Evolutionary conservation across 2,888 invertebrate genomes (phyloP), one percentile per base, ranked within the genome.

Genomic region (Drosophila mercatorum): DNA sequence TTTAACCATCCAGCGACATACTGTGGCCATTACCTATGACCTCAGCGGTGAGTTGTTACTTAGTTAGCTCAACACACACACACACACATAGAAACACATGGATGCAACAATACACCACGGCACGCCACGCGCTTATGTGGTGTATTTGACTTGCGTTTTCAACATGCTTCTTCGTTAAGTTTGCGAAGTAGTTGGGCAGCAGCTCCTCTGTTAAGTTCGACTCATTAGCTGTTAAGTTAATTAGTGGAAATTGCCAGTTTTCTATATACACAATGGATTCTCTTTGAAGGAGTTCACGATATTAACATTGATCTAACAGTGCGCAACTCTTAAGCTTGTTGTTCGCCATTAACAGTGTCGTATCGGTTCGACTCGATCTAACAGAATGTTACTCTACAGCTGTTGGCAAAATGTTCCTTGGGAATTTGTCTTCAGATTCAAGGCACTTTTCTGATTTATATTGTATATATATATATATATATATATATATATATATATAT

Each of bases 1-100:
- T 89, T 89, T 91, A 81, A 81, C 70, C 59, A 73, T 67, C 75
- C 75, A 83, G 75, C 83, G 72, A 81, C 81, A 82, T 83, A 90
- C 85, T 88, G 90, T 83, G 91, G 91, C 91, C 89, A 80, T 88
- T 79, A 80, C 75, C 81, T 81, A 89, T 85, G 91, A 90, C 89
- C 84, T 82, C 89, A 80, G 85, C 85, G 83, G 88, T 88, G 79
- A 90, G 80, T 89, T 78, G 6, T 59, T 49, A 58, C 36, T 57
- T 51, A 44, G 46, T 47, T 47, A 31, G 11, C 51, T 43, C 51
- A 52, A 66, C 46, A 56, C 53, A 31, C 56, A 43, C 38, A 28
- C 12, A 28, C 28, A 28, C 28, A 38, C 40, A 53, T 2, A 40
- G 0, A 12, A 2, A 6, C 40, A 40, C 40, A n/a, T 17, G 31